Conservation (phyloP, 1,140 invertebrate species). For the Harlomillsia oculata region DNA sequence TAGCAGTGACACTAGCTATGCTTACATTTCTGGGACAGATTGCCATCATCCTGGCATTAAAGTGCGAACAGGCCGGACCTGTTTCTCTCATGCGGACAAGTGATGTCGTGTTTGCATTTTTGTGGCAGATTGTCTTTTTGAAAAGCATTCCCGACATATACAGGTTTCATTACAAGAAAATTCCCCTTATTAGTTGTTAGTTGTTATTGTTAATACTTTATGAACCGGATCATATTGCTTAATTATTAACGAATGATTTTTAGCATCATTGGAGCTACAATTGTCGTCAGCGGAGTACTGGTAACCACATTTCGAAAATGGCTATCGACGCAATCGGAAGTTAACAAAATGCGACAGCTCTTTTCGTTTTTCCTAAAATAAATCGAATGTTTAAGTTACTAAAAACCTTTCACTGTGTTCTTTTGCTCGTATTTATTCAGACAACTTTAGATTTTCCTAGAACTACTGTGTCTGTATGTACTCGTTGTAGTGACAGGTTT, state of each 20-base stretch:
- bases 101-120: slow-evolving; percentile 28
- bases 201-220: slow-evolving; percentile 52
- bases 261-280: slow-evolving; percentile 68
- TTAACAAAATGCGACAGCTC: slow-evolving; percentile 59
- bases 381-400: background rate
- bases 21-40: slow-evolving; percentile 26
- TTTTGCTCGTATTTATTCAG: no score
- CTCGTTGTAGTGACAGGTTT: no score
- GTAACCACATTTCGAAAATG: slow-evolving; percentile 75
- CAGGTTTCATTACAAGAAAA: slow-evolving; percentile 18
- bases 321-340: slow-evolving; percentile 76
- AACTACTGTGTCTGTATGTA: no score
- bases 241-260: slow-evolving; percentile 70
- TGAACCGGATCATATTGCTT: slow-evolving; percentile 68
- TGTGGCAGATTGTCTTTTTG: slow-evolving; percentile 26
- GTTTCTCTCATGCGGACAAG: slow-evolving; percentile 12
- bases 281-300: slow-evolving; percentile 73
- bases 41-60: slow-evolving; percentile 21
- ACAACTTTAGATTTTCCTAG: no score
- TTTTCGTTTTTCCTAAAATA: background rate
- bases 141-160: slow-evolving; percentile 20
- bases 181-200: background rate
- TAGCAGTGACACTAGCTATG: slow-evolving; percentile 7
- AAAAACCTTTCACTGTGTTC: background rate
- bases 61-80: slow-evolving; percentile 24